phyloP scores from a whole-genome alignment of 2,113 vertebrate genomes.

The Leptodactylus fuscus region DNA sequence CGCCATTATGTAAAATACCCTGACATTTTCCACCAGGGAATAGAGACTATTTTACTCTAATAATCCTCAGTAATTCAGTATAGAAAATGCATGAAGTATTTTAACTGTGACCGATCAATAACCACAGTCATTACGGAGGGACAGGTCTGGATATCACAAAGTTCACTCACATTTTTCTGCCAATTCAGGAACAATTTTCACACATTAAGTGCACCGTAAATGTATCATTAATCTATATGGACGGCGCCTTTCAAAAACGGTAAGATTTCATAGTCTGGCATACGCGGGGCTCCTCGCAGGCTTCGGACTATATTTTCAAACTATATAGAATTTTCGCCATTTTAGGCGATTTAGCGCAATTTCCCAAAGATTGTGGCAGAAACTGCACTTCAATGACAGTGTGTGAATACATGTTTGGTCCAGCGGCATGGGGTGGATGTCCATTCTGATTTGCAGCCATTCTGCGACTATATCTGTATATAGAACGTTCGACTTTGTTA shows the following conservation, averaged over 20 bases:
- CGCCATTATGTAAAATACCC: not conserved
- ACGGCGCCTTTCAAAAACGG: not conserved
- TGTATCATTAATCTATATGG: not conserved
- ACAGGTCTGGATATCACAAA: not conserved
- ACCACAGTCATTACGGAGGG: not conserved
- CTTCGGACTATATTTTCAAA: too few relatives aligned
- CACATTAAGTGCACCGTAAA: not conserved
- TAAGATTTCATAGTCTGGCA: not conserved
- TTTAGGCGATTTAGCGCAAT: too few relatives aligned
- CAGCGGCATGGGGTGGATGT: too few relatives aligned
- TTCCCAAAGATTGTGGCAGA: too few relatives aligned
- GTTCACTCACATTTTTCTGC: not conserved
- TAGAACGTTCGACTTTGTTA: too few relatives aligned
- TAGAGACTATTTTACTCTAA: not conserved
- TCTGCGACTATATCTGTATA: too few relatives aligned
- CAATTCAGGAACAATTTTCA: conserved; percentile 10
- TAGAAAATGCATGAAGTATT: not conserved
- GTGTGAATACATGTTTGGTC: too few relatives aligned
- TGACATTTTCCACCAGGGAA: not conserved
- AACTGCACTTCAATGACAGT: too few relatives aligned
- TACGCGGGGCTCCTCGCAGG: too few relatives aligned
- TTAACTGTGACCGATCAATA: not conserved
- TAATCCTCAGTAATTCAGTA: not conserved
- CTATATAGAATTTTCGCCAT: too few relatives aligned
- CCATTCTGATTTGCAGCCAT: too few relatives aligned